Evolutionary conservation across 2,113 vertebrate species (phyloP).

Genomic region (Sterna hirundo): DNA sequence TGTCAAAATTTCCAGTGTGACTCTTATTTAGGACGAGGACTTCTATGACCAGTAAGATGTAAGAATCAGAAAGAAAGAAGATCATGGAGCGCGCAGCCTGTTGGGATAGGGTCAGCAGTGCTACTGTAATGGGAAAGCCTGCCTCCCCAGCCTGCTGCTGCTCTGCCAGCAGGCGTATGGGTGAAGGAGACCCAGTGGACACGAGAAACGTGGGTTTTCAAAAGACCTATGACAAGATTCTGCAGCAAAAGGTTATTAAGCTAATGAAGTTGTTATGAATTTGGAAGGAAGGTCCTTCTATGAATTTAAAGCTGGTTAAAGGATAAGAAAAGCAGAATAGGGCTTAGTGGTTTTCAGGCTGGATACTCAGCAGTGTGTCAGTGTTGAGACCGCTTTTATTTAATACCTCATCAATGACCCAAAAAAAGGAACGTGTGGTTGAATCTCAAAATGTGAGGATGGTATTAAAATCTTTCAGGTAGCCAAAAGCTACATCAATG

Average conservation of each 20-base stretch:
- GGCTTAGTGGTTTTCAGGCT: not conserved
- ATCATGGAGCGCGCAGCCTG: not conserved
- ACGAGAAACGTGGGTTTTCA: not conserved
- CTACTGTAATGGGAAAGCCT: not conserved
- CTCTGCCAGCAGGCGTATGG: not conserved
- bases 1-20: not conserved
- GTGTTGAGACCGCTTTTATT: not conserved
- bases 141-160: not conserved
- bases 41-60: not conserved
- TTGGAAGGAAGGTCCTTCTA: not conserved
- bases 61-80: not conserved
- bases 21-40: not conserved
- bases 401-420: not conserved
- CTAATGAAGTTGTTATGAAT: not conserved
- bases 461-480: not conserved
- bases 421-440: not conserved
- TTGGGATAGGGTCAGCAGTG: not conserved
- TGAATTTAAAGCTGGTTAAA: not conserved
- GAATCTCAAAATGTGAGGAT: not conserved
- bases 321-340: not conserved
- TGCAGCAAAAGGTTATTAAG: not conserved
- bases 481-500: not conserved
- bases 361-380: not conserved
- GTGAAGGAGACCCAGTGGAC: not conserved
- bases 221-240: not conserved